Conservation (phyloP, 1,140 invertebrate genomes). For the Brachionus sp. region DNA sequence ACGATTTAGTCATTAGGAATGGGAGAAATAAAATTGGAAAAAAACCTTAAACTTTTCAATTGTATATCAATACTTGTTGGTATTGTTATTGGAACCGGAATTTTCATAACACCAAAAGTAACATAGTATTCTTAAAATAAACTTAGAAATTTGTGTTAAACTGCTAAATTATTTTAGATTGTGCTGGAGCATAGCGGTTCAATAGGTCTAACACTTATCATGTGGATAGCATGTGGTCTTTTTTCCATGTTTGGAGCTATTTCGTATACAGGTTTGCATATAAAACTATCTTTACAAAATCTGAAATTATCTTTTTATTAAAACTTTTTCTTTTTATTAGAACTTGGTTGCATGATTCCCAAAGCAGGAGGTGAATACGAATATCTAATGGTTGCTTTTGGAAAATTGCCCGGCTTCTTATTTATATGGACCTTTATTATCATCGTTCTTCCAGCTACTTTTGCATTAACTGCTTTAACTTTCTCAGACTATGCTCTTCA, state of each 20-base stretch:
- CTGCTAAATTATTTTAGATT: slow-evolving; percentile 72
- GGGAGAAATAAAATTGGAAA: slow-evolving; percentile 40
- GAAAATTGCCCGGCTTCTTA: slow-evolving; percentile 53
- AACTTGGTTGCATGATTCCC: slow-evolving; percentile 66
- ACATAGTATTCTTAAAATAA: slow-evolving; percentile 34
- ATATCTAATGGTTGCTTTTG: slow-evolving; percentile 60
- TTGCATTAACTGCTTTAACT: slow-evolving; percentile 92
- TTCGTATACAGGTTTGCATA: background rate
- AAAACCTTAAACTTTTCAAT: slow-evolving; percentile 26
- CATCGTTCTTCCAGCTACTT: slow-evolving; percentile 75
- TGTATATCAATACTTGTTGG: slow-evolving; percentile 56
- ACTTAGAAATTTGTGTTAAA: background rate
- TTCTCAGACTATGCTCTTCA: slow-evolving; percentile 92
- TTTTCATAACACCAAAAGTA: slow-evolving; percentile 93
- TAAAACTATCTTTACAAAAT: background rate
- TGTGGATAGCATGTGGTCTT: slow-evolving; percentile 76
- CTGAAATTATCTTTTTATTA: slow-evolving; percentile 52
- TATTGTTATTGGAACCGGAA: slow-evolving; percentile 68
- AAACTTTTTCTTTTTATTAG: slow-evolving; percentile 61
- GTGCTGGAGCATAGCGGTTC: slow-evolving; percentile 76
- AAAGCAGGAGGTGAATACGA: slow-evolving; percentile 46
- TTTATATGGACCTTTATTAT: slow-evolving; percentile 53
- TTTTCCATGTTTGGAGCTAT: slow-evolving; percentile 67
- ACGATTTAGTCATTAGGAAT: background rate
- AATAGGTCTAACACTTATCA: slow-evolving; percentile 74